Percentiles rank a stretch among this genome's conserved stretches.
These are phyloP conservation scores for Norana najaformis DNA, from an alignment of 2,888 invertebrate genomes.

Conservation along the genomic window DNA sequence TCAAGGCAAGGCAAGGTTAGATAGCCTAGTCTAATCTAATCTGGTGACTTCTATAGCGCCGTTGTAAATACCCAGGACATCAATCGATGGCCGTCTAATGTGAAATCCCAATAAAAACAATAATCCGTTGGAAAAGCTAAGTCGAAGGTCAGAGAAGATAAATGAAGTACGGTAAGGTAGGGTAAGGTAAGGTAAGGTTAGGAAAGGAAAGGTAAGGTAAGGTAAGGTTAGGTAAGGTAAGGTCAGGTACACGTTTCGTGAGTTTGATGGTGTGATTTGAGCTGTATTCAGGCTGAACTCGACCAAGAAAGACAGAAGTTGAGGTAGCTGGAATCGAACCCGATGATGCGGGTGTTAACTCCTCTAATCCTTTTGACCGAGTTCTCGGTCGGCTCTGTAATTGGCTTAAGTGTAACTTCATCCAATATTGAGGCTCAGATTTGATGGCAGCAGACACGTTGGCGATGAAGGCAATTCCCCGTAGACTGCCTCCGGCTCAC, in stretches of 20 bases:
- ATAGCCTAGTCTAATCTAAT: too few species aligned
- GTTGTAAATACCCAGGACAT: too few species aligned
- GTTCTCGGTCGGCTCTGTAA: constrained; percentile 13
- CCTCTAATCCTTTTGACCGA: neutral
- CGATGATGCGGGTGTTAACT: neutral
- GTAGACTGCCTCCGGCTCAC: neutral
- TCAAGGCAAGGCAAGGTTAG: too few species aligned
- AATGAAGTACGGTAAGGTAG: too few species aligned
- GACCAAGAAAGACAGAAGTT: neutral
- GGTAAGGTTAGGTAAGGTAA: too few species aligned
- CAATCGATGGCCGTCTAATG: too few species aligned
- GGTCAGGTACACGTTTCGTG: neutral
- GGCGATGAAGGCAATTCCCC: neutral
- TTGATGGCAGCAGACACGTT: neutral
- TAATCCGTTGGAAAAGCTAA: too few species aligned
- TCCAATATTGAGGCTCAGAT: neutral
- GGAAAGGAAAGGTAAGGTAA: too few species aligned
- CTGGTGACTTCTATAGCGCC: too few species aligned
- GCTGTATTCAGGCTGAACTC: neutral
- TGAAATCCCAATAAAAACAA: too few species aligned
- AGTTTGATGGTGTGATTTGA: neutral
- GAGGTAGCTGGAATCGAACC: neutral
- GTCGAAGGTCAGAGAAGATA: too few species aligned
- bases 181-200: too few species aligned
- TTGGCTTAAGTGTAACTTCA: neutral